Base-by-base conservation (phyloP, 2,797 vertebrate species). In the Vespertilio murinus region DNA sequence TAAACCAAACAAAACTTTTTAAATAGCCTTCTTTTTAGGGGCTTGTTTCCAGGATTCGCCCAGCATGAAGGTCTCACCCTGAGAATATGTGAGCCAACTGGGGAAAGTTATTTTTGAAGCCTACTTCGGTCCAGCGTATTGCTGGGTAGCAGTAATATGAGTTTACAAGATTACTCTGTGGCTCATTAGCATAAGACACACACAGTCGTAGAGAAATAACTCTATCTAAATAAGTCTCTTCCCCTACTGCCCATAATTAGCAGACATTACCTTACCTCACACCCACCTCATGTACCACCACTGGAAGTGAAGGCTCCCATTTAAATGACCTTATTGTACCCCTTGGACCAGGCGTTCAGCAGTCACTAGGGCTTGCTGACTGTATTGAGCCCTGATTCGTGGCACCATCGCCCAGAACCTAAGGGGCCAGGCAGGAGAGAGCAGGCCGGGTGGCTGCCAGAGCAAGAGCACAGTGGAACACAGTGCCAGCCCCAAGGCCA, bases 71-170 rank as follows among this genome's bases (percentile, higher is more conserved):
- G n/a, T 56, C 33, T 73, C 65, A 80, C 23, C 35, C 74, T 65
- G 69, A 77, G 67, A 86, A 52, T 64, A 42, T 61, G 6, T 90
- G 64, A 52, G 45, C 54, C 35, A 45, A 75, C 10, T 88, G 64
- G 38, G 22, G 65, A 93, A 93, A 82, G 47, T 83, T 94, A 61
- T 67, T 79, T 85, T 42, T 73, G 74, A 90, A 79, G 10, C 30
- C 23, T 56, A 35, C 42, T 94, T n/a, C 38, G 28, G 20, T 59
- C 16, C 42, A 59, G 23, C 82, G 61, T 83, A 82, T 77, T 90
- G 71, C 64, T 52, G 16, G 6, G 28, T 83, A 47, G 70, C 45
- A 61, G 35, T 35, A 35, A 40, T 45, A 25, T 14, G 30, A 78
- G 4, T 75, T 79, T 59, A 33, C 5, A 74, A 56, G 56, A 33